Conservation (phyloP, 2,888 invertebrate genomes). For the Diogma glabrata region DNA sequence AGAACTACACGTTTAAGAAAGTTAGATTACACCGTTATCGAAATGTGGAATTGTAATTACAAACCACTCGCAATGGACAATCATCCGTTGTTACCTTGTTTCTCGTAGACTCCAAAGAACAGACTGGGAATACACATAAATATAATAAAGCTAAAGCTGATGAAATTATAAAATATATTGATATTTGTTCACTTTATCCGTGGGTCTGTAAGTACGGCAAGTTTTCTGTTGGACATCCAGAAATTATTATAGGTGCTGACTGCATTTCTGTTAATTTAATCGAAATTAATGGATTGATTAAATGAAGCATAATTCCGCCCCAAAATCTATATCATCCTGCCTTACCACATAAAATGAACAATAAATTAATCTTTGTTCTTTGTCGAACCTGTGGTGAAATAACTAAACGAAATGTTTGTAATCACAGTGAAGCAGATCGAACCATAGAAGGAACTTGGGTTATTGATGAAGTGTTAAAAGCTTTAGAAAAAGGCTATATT, state of each 20-base stretch:
- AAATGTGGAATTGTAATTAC: too few species aligned
- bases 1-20: too few species aligned
- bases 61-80: too few species aligned
- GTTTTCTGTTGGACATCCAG: background rate
- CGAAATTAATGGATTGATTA: background rate
- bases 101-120: too few species aligned
- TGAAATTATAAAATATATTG: constrained; percentile 23
- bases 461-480: background rate
- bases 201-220: background rate
- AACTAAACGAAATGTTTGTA: too few species aligned
- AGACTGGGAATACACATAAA: too few species aligned
- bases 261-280: background rate
- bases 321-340: constrained; percentile 24
- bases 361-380: constrained; percentile 23
- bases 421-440: background rate
- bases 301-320: too few species aligned
- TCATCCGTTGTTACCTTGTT: too few species aligned
- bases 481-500: background rate
- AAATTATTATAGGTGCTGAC: background rate
- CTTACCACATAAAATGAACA: constrained; percentile 22
- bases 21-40: too few species aligned
- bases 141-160: constrained; percentile 19
- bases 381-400: constrained; percentile 20
- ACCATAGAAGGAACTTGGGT: background rate
- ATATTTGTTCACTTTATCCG: constrained; percentile 25